A percentile compares a stretch with the other conserved stretches of the same genome.
Evolutionary conservation across 2,113 vertebrate genomes (phyloP).

Genomic region (Callithrix jacchus): DNA sequence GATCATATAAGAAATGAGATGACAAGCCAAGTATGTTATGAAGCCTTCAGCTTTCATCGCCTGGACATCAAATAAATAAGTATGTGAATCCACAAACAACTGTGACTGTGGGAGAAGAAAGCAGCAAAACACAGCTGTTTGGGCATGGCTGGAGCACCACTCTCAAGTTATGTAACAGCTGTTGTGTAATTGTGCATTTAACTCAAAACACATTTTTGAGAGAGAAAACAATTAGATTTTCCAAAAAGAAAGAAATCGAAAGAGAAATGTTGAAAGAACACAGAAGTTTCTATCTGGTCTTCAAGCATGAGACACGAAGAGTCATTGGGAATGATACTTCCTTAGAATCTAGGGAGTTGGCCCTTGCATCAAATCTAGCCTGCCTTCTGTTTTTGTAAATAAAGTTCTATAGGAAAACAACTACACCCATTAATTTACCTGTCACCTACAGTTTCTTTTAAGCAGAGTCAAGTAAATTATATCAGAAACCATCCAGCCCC

Average conservation of each 20-base stretch:
- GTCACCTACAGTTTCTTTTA: neutral
- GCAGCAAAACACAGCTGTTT: slow-evolving; percentile 67
- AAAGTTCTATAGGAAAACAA: neutral
- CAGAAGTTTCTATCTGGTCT: neutral
- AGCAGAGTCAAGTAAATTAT: neutral
- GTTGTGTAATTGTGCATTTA: slow-evolving; percentile 66
- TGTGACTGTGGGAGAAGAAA: slow-evolving; percentile 11
- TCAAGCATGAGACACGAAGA: neutral
- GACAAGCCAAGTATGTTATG: neutral
- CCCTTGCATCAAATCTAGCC: neutral
- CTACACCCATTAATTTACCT: neutral
- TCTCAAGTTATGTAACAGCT: slow-evolving; percentile 71
- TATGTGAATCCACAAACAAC: slow-evolving; percentile 56
- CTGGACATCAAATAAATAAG: slow-evolving; percentile 29
- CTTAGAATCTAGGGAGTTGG: neutral
- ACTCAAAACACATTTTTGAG: slow-evolving; percentile 58
- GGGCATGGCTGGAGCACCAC: neutral
- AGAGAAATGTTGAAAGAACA: neutral
- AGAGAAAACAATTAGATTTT: slow-evolving; percentile 52
- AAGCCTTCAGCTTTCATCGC: neutral
- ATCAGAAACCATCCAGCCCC: neutral
- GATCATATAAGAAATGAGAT: neutral
- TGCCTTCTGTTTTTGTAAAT: neutral
- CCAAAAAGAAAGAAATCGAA: neutral
- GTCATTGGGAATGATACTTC: neutral